Conservation (phyloP, 2,113 vertebrate species). For the Nestor notabilis region DNA sequence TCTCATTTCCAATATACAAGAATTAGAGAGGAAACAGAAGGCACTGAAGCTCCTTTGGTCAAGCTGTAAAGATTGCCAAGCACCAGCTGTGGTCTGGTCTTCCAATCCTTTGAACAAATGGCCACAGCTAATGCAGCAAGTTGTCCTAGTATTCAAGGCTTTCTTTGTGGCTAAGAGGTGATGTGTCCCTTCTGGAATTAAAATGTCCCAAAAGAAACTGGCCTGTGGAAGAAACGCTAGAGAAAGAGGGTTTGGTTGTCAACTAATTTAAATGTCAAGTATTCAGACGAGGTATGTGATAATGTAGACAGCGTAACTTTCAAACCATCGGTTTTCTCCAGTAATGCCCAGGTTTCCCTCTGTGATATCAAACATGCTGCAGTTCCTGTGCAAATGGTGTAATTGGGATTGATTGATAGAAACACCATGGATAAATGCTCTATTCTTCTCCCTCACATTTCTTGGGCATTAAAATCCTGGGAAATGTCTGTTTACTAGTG, state of each 20-base stretch:
- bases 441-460: not conserved
- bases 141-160: not conserved
- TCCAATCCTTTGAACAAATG: slow-evolving; percentile 6
- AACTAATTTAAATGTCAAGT: not conserved
- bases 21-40: slow-evolving; percentile 1
- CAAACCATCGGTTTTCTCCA: not conserved
- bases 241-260: not conserved
- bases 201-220: not conserved
- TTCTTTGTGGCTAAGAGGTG: not conserved
- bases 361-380: not conserved
- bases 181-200: not conserved
- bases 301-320: not conserved
- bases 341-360: not conserved
- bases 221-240: not conserved
- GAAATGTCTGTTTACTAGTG: not conserved
- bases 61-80: not conserved
- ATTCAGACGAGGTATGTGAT: not conserved
- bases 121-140: not conserved
- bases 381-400: not conserved
- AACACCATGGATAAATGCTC: not conserved
- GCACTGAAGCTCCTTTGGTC: not conserved
- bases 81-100: not conserved
- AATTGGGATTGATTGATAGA: not conserved
- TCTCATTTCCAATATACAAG: not conserved
- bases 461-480: not conserved